These are phyloP conservation scores for Chunga burmeisteri DNA, from an alignment of 2,113 vertebrate species.

Conservation along the genomic window DNA sequence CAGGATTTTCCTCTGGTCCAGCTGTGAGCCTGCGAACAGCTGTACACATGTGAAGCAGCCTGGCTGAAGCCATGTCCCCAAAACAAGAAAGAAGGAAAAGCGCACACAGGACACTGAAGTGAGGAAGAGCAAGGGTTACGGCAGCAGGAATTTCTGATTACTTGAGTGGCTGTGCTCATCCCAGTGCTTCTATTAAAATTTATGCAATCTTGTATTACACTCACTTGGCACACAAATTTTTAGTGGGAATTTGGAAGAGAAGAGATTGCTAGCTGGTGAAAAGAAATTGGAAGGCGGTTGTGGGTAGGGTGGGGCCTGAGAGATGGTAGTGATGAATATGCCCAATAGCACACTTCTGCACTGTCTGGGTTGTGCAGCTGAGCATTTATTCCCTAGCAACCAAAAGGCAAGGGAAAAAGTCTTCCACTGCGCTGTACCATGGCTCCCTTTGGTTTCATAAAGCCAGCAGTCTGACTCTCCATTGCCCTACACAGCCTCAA, in stretches of 20 bases:
- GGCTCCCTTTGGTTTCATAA: not conserved
- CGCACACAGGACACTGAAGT: not conserved
- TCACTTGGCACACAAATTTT: not conserved
- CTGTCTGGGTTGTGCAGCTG: not conserved
- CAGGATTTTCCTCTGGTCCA: not conserved
- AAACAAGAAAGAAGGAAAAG: not conserved
- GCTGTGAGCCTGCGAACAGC: not conserved
- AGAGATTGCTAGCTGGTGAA: slow-evolving; percentile 16
- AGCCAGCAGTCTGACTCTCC: not conserved
- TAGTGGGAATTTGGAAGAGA: not conserved
- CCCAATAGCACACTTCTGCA: not conserved
- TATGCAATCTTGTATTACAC: not conserved
- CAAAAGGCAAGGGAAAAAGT: not conserved
- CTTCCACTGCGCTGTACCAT: not conserved
- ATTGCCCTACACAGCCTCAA: not conserved
- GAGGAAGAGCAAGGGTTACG: slow-evolving; percentile 10
- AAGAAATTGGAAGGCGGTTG: not conserved
- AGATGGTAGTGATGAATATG: not conserved
- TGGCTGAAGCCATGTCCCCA: not conserved
- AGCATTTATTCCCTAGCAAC: slow-evolving; percentile 41
- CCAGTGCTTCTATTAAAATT: not conserved
- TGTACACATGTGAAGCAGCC: not conserved
- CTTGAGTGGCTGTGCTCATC: not conserved
- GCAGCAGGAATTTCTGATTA: not conserved
- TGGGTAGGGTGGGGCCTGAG: not conserved